Evolutionary conservation across 2,888 invertebrate species (phyloP), one percentile per base, ranked within the genome.

Genomic region (Mellilla xanthometata): DNA sequence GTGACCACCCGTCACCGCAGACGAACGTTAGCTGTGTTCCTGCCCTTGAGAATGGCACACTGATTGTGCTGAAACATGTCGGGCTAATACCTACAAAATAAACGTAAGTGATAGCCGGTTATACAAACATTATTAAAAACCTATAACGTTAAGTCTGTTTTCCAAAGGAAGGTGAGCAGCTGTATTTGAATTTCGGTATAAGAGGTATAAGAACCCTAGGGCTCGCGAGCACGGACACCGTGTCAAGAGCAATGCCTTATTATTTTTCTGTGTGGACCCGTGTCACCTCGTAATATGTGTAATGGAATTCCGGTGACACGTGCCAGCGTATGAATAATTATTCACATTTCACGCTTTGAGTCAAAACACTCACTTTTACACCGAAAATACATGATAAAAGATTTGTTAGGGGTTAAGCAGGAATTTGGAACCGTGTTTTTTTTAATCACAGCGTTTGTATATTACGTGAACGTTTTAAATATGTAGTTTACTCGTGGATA

Each of bases 161-260:
- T 2, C 9, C 8, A 23, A 9, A 9, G 5, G 24, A 41, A 36
- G 24, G 36, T 24, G 11, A 36, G 30, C 39, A 45, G 39, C 34
- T 35, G 34, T 44, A 34, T 42, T 41, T 42, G 29, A 38, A 45
- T 36, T 39, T 26, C 41, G 23, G 31, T 42, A 29, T 49, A 31
- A 49, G 19, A 29, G 23, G 31, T 42, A 29, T 49, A 31, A 49
- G 19, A 29, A 15, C 13, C 40, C 44, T 39, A 22, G 23, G 41
- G 38, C 39, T 40, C 35, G 38, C 39, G 30, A 38, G 45, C 46
- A 31, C 43, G 30, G 40, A 47, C 46, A 31, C 43, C 44, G 46
- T 49, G 47, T 47, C 54, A 49, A 38, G 22, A 54, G 34, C 41
- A 29, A 40, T 47, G 38, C 36, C 49, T 42, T 52, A 42, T 52